Conservation (phyloP, 2,797 vertebrate genomes). For the Rhabdomys pumilio region DNA sequence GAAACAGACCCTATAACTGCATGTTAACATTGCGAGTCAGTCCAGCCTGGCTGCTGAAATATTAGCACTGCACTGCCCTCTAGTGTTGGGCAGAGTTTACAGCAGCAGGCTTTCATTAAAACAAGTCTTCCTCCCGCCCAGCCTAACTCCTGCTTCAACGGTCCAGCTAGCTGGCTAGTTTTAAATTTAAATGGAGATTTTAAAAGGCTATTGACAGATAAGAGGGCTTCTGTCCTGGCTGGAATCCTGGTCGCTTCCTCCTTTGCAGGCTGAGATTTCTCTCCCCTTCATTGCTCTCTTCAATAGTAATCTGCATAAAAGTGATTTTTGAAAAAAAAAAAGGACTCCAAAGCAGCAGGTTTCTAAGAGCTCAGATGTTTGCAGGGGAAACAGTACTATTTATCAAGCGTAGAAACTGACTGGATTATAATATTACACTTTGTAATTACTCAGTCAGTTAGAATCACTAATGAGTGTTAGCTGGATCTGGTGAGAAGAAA, state of each 20-base stretch:
- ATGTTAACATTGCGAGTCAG: neutral
- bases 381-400: constrained; percentile 51
- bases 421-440: constrained; percentile 27
- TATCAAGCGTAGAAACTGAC: constrained; percentile 23
- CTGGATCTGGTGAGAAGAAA: constrained; percentile 7
- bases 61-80: constrained; percentile 88
- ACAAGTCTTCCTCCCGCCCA: neutral
- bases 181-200: constrained; percentile 79
- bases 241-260: constrained; percentile 50
- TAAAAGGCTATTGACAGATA: constrained; percentile 68
- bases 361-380: constrained; percentile 55
- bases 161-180: constrained; percentile 40
- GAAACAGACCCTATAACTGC: neutral
- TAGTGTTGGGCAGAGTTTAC: constrained; percentile 72
- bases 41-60: neutral
- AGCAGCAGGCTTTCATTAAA: neutral
- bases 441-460: constrained; percentile 57
- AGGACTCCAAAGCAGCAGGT: neutral
- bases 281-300: constrained; percentile 51
- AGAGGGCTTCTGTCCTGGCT: constrained; percentile 66
- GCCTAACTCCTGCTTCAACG: neutral
- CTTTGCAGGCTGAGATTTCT: constrained; percentile 3
- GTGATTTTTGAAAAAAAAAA: neutral
- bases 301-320: constrained; percentile 63
- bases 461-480: constrained; percentile 63